Evolutionary conservation across 2,797 vertebrate genomes (phyloP), one percentile per base, ranked within the genome.

Genomic region (Peromyscus aztecus): DNA sequence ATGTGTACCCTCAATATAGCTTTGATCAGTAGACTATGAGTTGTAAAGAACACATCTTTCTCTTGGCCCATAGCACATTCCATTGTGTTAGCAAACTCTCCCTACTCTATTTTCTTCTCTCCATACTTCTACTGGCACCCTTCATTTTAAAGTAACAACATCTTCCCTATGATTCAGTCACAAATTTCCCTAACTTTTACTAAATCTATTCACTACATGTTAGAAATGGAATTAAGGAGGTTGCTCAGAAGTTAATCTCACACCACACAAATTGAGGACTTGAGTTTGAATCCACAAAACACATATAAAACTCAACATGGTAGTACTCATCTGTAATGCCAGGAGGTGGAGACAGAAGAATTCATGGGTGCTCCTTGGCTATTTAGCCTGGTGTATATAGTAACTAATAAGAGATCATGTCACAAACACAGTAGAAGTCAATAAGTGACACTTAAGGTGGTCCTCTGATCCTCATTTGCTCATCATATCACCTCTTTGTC

Each of bases 321-420:
- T n/a, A n/a, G 2, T 21, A 69, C 12, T 49, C 29, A 24, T 21
- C 31, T 69, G 11, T 24, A 67, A 24, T n/a, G 12, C 13, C 7
- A 52, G 11, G 46, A n/a, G 43, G 3, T n/a, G 17, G 31, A 69
- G 43, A n/a, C 12, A 1, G 6, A 49, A 67, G 29, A 85, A n/a
- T 9, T 19, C 0, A 46, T n/a, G 6, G 63, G 3, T 24, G 2
- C 10, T 52, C 0, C 34, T 34, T 67, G 3, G 11, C 11, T 67
- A 49, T 23, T 6, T 34, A 34, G 31, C 29, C 11, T 34, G 17
- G 43, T 31, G 17, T 16, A 49, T 52, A 5, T 19, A n/a, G 19
- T 13, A 84, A 23, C 21, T 52, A 69, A n/a, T 3, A 67, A 49
- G 29, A 85, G 21, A 24, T 3, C 19, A 13, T 16, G 21, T 23